phyloP scores from a whole-genome alignment of 2,888 invertebrate species.

The Uloborus plumipes region DNA sequence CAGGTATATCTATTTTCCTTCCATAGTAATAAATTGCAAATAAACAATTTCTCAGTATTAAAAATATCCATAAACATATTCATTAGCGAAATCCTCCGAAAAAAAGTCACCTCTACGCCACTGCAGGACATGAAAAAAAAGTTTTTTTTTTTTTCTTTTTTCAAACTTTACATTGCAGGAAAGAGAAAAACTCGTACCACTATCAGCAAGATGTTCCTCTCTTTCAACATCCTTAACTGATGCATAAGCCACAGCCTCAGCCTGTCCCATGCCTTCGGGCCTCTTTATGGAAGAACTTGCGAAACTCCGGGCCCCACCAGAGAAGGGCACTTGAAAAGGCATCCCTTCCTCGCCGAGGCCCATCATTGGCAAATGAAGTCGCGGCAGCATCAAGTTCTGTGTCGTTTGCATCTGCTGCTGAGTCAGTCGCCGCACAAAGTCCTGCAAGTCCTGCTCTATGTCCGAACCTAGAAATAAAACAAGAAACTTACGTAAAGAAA shows the following conservation, averaged over 20 bases:
- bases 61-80: no score
- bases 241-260: conserved; percentile 28
- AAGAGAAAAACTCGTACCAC: conserved; percentile 18
- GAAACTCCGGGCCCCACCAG: conserved; percentile 16
- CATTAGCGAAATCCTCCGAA: no score
- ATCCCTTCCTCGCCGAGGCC: conserved; percentile 3
- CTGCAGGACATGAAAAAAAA: no score
- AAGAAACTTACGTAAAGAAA: no score
- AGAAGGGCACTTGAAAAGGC: neutral
- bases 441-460: conserved; percentile 33
- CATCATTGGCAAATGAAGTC: conserved; percentile 11
- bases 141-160: neutral
- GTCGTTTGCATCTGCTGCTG: conserved; percentile 34
- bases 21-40: no score
- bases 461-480: no score
- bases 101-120: no score
- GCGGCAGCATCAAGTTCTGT: conserved; percentile 21
- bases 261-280: conserved; percentile 5
- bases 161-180: neutral
- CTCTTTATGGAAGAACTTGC: conserved; percentile 35
- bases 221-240: conserved; percentile 47
- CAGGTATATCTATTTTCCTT: no score
- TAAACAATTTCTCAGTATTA: no score
- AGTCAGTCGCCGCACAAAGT: conserved; percentile 32
- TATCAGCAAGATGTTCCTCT: conserved; percentile 34